Evolutionary conservation across 1,140 invertebrate species (phyloP), one percentile per base, ranked within the genome.

Genomic region (Coboldia fuscipes): DNA sequence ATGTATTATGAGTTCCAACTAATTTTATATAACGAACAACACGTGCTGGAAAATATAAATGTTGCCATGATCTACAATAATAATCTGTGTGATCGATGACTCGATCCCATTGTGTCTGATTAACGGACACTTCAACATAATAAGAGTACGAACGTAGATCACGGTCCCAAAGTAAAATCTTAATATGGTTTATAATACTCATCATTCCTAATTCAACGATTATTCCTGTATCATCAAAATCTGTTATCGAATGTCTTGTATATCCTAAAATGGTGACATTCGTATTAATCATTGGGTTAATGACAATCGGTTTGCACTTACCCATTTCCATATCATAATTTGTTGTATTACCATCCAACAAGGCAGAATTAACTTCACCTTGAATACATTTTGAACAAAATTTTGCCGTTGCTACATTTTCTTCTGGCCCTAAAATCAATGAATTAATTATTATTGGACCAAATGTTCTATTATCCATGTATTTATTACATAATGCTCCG

Each of bases 141-240:
- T 97, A 98, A 0, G 88, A 92, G 62, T 97, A 97, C 2, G 88
- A 89, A 38, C 89, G 74, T 47, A 73, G 66, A 58, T 97, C 92
- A 44, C 75, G 64, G 61, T 97, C 92, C 90, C 90, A 97, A 1
- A 97, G 61, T 30, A 96, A 61, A 66, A 97, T 72, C 43, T 75
- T 72, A 30, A 97, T 70, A 47, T 92, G 79, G 65, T 97, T 97
- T 40, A 97, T 72, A 47, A 97, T 94, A 50, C 72, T 84, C 35
- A 81, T 78, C 28, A 70, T 73, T 33, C 78, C 79, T 12, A 97
- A 65, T 50, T 85, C 78, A 10, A 97, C 74, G 0, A 88, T 63
- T 51, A 97, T 94, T 34, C 82, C 77, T 39, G 50, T 74, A 40
- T 74, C 62, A 16, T 45, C 47, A 24, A 47, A 51, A 37, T 90